A percentile compares a stretch with the other conserved stretches of the same genome.
Evolutionary conservation across 1,140 invertebrate species (phyloP).

Genomic region (Amyelois transitella): DNA sequence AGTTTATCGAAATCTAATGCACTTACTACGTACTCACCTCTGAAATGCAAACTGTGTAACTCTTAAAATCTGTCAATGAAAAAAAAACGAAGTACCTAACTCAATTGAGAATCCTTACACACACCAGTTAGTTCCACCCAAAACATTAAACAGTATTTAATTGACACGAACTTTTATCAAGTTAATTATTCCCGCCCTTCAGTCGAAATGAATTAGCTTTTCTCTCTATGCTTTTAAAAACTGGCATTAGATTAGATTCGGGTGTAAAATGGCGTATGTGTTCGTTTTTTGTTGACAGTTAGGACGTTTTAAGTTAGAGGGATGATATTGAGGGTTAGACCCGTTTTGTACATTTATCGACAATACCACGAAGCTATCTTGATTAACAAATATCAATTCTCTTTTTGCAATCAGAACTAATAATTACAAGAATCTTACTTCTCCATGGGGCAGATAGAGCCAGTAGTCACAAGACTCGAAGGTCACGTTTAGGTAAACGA

Average conservation of each 20-base stretch:
- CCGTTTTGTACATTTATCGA: not conserved
- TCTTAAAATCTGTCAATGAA: too few relatives aligned
- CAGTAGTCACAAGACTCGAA: too few relatives aligned
- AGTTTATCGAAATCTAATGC: too few relatives aligned
- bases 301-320: not conserved
- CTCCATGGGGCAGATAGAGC: too few relatives aligned
- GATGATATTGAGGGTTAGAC: not conserved
- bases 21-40: too few relatives aligned
- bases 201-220: not conserved
- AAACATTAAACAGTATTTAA: not conserved
- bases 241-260: not conserved
- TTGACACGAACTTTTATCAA: not conserved
- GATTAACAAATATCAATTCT: too few relatives aligned
- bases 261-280: not conserved
- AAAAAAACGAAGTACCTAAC: not conserved
- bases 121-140: not conserved
- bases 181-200: not conserved
- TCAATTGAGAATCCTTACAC: not conserved
- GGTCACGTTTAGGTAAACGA: too few relatives aligned
- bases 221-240: not conserved
- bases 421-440: too few relatives aligned
- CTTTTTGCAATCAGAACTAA: too few relatives aligned
- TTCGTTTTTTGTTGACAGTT: not conserved
- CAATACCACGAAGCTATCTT: too few relatives aligned
- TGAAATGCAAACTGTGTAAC: too few relatives aligned